These are phyloP conservation scores for Eurystomus gularis DNA, from an alignment of 2,113 vertebrate genomes.

Conservation along the genomic window DNA sequence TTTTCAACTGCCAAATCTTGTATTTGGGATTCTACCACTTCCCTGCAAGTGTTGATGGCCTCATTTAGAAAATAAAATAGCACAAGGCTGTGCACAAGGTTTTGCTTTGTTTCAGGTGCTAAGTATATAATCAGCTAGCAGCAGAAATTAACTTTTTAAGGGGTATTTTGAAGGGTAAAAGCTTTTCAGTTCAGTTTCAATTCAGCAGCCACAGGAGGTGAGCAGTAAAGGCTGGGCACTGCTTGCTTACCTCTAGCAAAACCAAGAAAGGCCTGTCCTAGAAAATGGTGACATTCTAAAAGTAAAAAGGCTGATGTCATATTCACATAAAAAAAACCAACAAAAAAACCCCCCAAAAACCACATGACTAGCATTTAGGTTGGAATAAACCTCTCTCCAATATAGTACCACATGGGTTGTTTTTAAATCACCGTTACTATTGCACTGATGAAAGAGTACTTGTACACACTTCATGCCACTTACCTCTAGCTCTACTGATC, in stretches of 20 bases:
- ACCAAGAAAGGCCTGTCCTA: background rate
- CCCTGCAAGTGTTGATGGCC: background rate
- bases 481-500: conserved; percentile 91
- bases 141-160: background rate
- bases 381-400: background rate
- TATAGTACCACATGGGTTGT: background rate
- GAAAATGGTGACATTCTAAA: background rate
- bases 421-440: background rate
- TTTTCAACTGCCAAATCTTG: background rate
- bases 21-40: background rate
- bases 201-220: background rate
- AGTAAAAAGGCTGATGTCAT: background rate
- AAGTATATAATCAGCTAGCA: background rate
- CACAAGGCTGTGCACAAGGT: background rate
- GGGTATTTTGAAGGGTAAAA: background rate
- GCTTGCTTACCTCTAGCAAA: background rate
- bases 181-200: background rate
- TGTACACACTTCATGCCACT: background rate
- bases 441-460: background rate
- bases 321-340: background rate
- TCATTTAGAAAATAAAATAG: background rate
- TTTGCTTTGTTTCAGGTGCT: background rate
- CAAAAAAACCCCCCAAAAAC: too few relatives aligned
- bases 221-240: background rate
- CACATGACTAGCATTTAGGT: background rate